Evolutionary conservation across 2,888 invertebrate genomes (phyloP), one percentile per base, ranked within the genome.

Genomic region (Macropis europaea): DNA sequence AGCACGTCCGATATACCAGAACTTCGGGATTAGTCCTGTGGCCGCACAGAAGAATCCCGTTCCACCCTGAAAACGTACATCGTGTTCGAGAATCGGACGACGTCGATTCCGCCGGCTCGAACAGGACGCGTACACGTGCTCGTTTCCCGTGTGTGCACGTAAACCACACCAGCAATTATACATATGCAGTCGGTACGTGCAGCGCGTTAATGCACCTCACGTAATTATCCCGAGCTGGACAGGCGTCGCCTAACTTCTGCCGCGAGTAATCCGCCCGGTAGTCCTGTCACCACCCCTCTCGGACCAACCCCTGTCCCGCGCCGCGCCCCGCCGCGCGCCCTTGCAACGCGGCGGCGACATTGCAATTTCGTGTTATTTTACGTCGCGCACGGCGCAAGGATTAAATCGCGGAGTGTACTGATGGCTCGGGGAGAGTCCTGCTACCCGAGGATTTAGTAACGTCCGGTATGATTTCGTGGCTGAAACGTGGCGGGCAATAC

Each of bases 161-260:
- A 62, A 71, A 64, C 62, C 64, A 11, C 50, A 30, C 67, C 11
- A 43, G 67, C 67, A 73, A 80, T 78, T 76, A 68, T 73, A 66
- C 70, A 70, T 61, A 62, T 59, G 69, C 76, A 67, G 47, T 47
- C 43, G 54, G 63, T 70, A 67, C 72, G 57, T 70, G 62, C 52
- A 67, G 70, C 60, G 73, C 74, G 80, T 81, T 83, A 86, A 84
- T 82, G 79, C 78, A 81, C 77, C 83, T 76, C 83, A 82, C 80
- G 86, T 86, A 86, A 86, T 86, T 86, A 86, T 86, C 81, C 83
- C 77, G 75, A 77, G 81, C 79, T 73, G 84, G 83, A 84, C 81
- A 77, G 76, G 76, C 78, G 69, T 79, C 81, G 71, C 60, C 81
- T 79, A 86, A 86, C 86, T 86, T 84, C 76, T 73, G 77, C 75